Base-by-base conservation (phyloP, 2,113 vertebrate species). In the Upupa epops region DNA sequence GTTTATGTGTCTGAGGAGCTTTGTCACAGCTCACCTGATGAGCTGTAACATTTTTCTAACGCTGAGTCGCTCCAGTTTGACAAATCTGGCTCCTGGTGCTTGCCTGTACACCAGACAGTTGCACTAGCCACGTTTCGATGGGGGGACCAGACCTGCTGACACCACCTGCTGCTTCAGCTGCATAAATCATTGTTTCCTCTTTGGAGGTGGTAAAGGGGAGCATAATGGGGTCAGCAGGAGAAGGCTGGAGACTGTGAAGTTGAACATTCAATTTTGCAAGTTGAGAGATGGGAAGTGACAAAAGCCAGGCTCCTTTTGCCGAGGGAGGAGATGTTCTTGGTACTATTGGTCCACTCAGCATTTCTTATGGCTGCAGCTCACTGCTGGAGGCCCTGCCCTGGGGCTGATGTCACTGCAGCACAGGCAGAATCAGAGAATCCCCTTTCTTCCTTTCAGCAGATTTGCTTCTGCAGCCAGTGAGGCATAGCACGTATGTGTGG, bases 281-380 rank as follows among this genome's bases (percentile, higher is more conserved):
- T 4, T 72, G 74, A 92, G 42, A 52, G 81, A 93, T 82, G 66
- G 49, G 68, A 92, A 93, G 66, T 69, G 96, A 86, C 76, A 90
- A 82, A 93, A 63, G 34, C 74, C 2, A 0, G 20, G 66, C 70
- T 88, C 63, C 45, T 70, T 37, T 69, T 22, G 63, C 64, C 3
- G 4, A 66, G 71, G 64, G 59, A 82, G 64, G 66, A 85, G 68
- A 82, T 19, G 59, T 8, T 73, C 46, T 59, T 60, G 52, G 92
- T 75, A 34, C 8, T 17, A 36, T 32, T 0, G 6, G 78, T 26
- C 20, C 83, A 59, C 78, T 73, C 59, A 77, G 95, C 75, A 36
- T 40, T 94, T 88, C 54, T 48, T 46, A 34, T 1, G 17, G 68
- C 66, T 46, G 48, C 54, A 3, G 42, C 80, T 71, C 34, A 1